phyloP scores from a whole-genome alignment of 2,888 invertebrate species.

The Chorisops tibialis region DNA sequence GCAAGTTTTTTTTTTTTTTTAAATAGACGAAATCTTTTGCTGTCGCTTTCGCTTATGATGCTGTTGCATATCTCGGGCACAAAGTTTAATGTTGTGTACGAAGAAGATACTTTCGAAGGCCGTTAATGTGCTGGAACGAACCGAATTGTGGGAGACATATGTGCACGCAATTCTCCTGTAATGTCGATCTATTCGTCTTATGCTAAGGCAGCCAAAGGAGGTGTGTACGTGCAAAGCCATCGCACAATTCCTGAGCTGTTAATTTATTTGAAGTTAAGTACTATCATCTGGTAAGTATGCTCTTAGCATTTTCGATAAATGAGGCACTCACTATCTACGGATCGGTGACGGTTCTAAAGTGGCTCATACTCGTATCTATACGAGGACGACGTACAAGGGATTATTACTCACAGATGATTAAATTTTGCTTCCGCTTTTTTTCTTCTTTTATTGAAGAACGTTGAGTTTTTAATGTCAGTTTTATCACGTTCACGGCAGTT shows the following conservation, averaged over 20 bases:
- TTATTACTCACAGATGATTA: constrained; percentile 4
- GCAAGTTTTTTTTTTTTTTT: constrained; percentile 1
- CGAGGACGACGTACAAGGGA: not conserved
- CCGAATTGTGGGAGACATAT: constrained; percentile 21
- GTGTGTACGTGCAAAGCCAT: not conserved
- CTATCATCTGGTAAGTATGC: constrained; percentile 13
- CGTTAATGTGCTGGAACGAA: not conserved
- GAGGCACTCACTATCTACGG: not conserved
- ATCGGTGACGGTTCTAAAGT: not conserved
- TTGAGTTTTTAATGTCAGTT: too few relatives aligned
- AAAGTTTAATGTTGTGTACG: constrained; percentile 9
- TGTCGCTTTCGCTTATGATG: constrained; percentile 1
- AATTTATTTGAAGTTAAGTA: constrained; percentile 28
- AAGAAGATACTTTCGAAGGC: constrained; percentile 7
- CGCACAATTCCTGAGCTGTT: constrained; percentile 18
- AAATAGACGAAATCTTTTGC: constrained; percentile 26
- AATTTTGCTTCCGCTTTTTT: too few relatives aligned
- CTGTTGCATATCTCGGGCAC: constrained; percentile 11
- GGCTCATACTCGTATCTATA: not conserved
- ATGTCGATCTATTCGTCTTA: constrained; percentile 28
- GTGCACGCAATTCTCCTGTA: constrained; percentile 29
- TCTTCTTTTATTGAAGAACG: too few relatives aligned
- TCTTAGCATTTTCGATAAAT: constrained; percentile 16
- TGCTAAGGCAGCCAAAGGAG: not conserved
- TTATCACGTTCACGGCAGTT: too few relatives aligned